Evolutionary conservation across 1,140 invertebrate genomes (phyloP).

Genomic region (Bombus fervidus): DNA sequence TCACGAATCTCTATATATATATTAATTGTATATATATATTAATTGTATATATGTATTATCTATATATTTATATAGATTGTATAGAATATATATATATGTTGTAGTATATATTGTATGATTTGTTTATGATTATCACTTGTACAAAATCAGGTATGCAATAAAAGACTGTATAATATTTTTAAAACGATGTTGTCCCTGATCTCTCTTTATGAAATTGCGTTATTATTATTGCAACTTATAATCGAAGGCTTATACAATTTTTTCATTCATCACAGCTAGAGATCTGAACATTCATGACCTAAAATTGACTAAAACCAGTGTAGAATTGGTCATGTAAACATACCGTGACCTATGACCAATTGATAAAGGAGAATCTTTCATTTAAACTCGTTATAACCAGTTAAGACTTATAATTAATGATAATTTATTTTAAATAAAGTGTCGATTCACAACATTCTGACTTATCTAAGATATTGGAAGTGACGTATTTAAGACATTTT

Average conservation of each 20-base stretch:
- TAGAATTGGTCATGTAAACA: constrained; percentile 31
- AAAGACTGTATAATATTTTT: constrained; percentile 34
- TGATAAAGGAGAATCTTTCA: constrained; percentile 35
- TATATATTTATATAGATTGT: no score
- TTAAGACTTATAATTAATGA: neutral
- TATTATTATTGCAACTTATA: neutral
- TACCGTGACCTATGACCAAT: constrained; percentile 48
- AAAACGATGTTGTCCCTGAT: neutral
- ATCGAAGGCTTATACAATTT: neutral
- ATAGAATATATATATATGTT: neutral
- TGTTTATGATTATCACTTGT: neutral
- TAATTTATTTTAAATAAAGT: neutral
- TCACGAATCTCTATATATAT: no score
- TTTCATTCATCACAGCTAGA: neutral
- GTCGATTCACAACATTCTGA: neutral
- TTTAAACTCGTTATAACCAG: constrained; percentile 18
- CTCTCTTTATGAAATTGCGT: neutral
- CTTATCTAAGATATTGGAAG: neutral
- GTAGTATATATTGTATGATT: neutral
- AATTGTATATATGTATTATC: no score
- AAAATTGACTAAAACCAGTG: constrained; percentile 55
- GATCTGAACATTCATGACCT: constrained; percentile 1
- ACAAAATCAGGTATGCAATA: neutral
- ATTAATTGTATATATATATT: no score
- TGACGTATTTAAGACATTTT: neutral